phyloP scores from a whole-genome alignment of 1,140 invertebrate genomes.

The Anastrepha obliqua region DNA sequence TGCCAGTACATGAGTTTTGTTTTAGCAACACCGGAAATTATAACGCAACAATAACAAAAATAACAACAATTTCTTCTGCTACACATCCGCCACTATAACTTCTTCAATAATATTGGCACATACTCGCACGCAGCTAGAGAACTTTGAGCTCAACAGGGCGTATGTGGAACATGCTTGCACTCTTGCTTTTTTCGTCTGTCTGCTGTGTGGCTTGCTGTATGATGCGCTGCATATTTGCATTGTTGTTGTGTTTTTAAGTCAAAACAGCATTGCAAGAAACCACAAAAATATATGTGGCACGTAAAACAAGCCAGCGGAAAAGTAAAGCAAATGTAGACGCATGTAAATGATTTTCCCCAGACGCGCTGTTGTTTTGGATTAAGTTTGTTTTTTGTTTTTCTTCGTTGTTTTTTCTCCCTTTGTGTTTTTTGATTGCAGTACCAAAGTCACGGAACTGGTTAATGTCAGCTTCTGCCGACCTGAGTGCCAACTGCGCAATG shows the following conservation, averaged over 20 bases:
- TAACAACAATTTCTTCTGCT: neutral
- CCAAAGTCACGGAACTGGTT: neutral
- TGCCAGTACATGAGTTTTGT: constrained; percentile 38
- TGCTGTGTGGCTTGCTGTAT: constrained; percentile 1
- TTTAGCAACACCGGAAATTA: constrained; percentile 49
- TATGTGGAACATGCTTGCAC: constrained; percentile 50
- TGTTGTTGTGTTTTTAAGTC: constrained; percentile 6
- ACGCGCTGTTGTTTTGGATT: neutral
- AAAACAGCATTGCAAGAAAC: constrained; percentile 16
- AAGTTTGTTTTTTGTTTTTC: neutral
- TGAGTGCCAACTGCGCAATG: neutral
- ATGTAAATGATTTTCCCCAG: constrained; percentile 51
- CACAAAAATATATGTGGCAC: constrained; percentile 8
- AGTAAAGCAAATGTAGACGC: constrained; percentile 46
- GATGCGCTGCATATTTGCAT: neutral
- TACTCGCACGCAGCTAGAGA: neutral
- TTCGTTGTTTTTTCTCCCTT: neutral
- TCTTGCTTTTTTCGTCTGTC: neutral
- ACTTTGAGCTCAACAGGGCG: constrained; percentile 10
- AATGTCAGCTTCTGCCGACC: neutral
- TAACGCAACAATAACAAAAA: neutral
- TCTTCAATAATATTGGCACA: constrained; percentile 16
- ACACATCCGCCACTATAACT: neutral
- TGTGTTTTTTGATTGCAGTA: neutral
- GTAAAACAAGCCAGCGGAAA: constrained; percentile 12